Evolutionary conservation across 2,797 vertebrate species (phyloP), one percentile per base, ranked within the genome.

Genomic region (Limnodromus scolopaceus): DNA sequence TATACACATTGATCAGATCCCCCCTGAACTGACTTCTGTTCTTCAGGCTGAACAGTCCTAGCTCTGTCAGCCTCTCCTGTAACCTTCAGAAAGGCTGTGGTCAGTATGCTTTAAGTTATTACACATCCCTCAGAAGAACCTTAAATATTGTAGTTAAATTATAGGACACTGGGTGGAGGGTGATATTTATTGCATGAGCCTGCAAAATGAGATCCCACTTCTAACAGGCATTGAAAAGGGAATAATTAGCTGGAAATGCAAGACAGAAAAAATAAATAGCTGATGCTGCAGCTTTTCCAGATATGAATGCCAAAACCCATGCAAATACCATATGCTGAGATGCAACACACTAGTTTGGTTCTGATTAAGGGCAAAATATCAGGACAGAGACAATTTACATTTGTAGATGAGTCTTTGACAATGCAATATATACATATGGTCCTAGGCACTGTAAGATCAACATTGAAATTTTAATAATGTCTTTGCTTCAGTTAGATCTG

Each of bases 401-500:
- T 79, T 61, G 41, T 30, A 65, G 14, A 38, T 38, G 23, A 51
- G 24, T 58, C 34, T 69, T 45, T 70, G 27, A 57, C 54, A 83
- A 54, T 57, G 16, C 4, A 46, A 93, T 80, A 92, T 69, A 69
- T 93, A 92, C 79, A 85, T 92, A 91, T 92, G 60, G 86, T 83
- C 92, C 94, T 93, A 84, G 76, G 41, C 87, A 94, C 55, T 92
- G 95, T 94, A 97, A 98, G 87, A 95, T 93, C 97, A 98, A 89
- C 65, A 97, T 91, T 97, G 96, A 95, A 97, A 96, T 98, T 97
- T 96, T 96, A 98, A 97, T 97, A 95, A 58, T 48, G 4, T 22
- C 24, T 72, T 76, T 55, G 7, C 9, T 84, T 97, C 91, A 91
- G 66, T 96, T 96, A 85, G 63, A 87, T 46, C 80, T 95, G 54